These are phyloP conservation scores for Nomada goodeniana DNA, from an alignment of 2,888 invertebrate genomes.

Conservation along the genomic window DNA sequence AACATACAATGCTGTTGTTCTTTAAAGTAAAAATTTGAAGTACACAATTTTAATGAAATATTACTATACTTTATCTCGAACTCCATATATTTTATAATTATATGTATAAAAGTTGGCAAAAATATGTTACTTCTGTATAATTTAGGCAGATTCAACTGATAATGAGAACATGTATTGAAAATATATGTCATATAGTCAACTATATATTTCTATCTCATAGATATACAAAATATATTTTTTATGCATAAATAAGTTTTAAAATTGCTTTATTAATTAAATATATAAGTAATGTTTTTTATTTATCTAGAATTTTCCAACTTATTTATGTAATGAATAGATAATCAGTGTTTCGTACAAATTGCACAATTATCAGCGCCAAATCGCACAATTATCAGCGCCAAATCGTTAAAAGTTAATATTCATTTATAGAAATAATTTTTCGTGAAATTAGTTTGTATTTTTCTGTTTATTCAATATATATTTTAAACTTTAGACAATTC, in stretches of 20 bases:
- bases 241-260: conserved; percentile 2
- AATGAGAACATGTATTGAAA: conserved; percentile 15
- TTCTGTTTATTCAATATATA: too few relatives aligned
- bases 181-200: conserved; percentile 11
- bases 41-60: conserved; percentile 29
- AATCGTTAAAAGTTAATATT: conserved; percentile 4
- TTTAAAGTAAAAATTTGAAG: conserved; percentile 25
- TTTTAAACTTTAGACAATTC: too few relatives aligned
- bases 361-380: neutral
- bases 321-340: neutral
- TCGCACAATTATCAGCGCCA: neutral
- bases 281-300: neutral
- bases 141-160: conserved; percentile 15
- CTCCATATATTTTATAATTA: conserved; percentile 28
- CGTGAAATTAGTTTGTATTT: neutral
- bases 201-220: conserved; percentile 8
- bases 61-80: conserved; percentile 1
- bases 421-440: neutral
- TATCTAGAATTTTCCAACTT: neutral
- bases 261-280: conserved; percentile 16
- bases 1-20: conserved; percentile 21
- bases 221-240: neutral
- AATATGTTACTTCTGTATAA: conserved; percentile 22
- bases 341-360: conserved; percentile 16
- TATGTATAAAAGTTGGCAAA: conserved; percentile 6